Evolutionary conservation across 2,797 vertebrate genomes (phyloP).

Genomic region (Phataginus tricuspis): DNA sequence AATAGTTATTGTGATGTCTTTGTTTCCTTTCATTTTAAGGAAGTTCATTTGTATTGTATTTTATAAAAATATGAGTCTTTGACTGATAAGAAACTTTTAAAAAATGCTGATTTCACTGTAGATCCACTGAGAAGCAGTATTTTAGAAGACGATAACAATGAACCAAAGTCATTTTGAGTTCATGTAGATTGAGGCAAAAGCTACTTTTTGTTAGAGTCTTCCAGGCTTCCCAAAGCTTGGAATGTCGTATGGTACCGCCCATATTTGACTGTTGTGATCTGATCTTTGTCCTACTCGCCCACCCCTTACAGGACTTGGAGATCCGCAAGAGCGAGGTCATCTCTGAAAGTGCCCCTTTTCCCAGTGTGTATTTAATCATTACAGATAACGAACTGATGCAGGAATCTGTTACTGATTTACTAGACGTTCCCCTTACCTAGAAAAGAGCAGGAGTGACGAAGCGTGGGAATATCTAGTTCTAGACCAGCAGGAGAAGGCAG

Average conservation of each 20-base stretch:
- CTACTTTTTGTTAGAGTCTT: neutral
- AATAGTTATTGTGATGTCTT: neutral
- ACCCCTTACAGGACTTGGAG: neutral
- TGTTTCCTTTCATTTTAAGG: neutral
- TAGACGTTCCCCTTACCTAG: neutral
- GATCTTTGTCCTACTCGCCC: neutral
- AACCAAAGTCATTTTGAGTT: neutral
- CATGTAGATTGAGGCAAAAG: neutral
- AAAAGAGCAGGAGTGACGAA: neutral
- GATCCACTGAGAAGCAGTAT: neutral
- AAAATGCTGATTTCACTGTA: neutral
- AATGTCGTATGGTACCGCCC: neutral
- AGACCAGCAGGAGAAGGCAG: neutral
- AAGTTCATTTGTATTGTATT: slow-evolving; percentile 14
- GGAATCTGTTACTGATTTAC: neutral
- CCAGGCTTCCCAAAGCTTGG: neutral
- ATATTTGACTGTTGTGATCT: neutral
- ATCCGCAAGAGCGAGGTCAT: neutral
- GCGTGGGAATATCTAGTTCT: neutral
- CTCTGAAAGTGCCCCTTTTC: neutral
- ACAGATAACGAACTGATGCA: neutral
- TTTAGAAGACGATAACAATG: neutral
- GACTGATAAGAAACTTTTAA: neutral
- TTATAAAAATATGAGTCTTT: neutral
- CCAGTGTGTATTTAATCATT: neutral